Evolutionary conservation across 2,113 vertebrate genomes (phyloP), one percentile per base, ranked within the genome.

Genomic region (Tichodroma muraria): DNA sequence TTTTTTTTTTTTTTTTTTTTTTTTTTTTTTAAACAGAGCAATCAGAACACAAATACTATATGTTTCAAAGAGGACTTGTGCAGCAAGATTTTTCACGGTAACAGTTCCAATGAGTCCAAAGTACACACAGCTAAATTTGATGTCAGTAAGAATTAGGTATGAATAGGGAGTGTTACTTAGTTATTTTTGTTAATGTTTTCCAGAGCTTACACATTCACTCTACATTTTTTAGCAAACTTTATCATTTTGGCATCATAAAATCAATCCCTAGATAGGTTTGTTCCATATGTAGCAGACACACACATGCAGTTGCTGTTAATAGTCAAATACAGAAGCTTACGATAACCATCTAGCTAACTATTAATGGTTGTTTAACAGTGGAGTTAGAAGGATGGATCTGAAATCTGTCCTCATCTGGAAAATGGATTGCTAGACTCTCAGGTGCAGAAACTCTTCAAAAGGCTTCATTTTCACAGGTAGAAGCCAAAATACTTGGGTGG

Each of bases 121-220:
- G 96, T 94, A 93, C 94, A 97, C 85, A 91, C 23, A 93, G 64
- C 88, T 94, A 95, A 96, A 95, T 97, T 95, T 86, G 68, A 95
- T 95, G 96, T 83, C 68, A 77, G 80, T 94, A 78, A 72, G 93
- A 96, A 95, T 91, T 91, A 95, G 80, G 93, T 81, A 96, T 88
- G 93, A 95, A 95, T 86, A 89, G 93, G 92, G 94, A 93, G 85
- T 93, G 90, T 88, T 91, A 92, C 92, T 94, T 68, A 80, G 91
- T 75, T 95, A 89, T 96, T 95, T 95, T 96, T 95, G 94, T 97
- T 97, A 95, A 97, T 96, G 94, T 97, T 95, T 96, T 96, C 94
- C 93, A 97, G 96, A 96, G 85, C 65, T 95, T 88, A 93, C 82
- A 95, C 85, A 95, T 95, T 96, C 69, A 56, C 60, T 85, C 90